Evolutionary conservation across 2,113 vertebrate genomes (phyloP), one percentile per base, ranked within the genome.

Genomic region (Spea multiplicata): DNA sequence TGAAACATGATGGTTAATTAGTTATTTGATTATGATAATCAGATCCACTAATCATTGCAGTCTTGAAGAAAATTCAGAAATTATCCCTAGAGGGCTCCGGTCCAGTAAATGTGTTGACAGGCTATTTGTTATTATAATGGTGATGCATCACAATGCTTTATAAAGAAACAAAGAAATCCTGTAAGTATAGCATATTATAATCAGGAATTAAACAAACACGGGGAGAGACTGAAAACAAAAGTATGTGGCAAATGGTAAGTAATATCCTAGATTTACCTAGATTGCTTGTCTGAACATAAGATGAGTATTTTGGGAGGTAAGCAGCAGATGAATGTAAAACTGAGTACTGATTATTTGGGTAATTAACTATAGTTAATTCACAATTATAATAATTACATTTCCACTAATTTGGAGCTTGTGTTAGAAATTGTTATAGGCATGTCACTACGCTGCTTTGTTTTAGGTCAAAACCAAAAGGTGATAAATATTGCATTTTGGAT

Each of bases 1-100:
- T 85, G 83, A 90, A 88, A 88, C 75, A 84, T 81, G 85, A 86
- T 84, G 81, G 84, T 83, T 89, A 92, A 91, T 90, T 87, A 90
- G 85, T 88, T 89, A 86, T 88, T 89, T 90, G 85, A 90, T 90
- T 91, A 89, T 86, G 81, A 87, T 89, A 91, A 91, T 93, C 83
- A 92, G 83, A 89, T 90, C 85, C 84, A 88, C 83, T 89, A 89
- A 93, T 92, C 84, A 90, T 74, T 86, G 66, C 75, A 88, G 82
- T 86, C 89, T 87, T 90, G 83, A 91, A 90, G 88, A 89, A 89
- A 92, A 90, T 88, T 83, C 85, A 89, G 84, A 85, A 79, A 86
- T 84, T 85, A 87, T 89, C 88, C 88, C 90, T 85, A 86, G 87
- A 86, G 85, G 80, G 62, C 78, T 87, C 78, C 6, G 76, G 88